Conservation (phyloP, 2,888 invertebrate genomes). For the Eucera pruinosa region DNA sequence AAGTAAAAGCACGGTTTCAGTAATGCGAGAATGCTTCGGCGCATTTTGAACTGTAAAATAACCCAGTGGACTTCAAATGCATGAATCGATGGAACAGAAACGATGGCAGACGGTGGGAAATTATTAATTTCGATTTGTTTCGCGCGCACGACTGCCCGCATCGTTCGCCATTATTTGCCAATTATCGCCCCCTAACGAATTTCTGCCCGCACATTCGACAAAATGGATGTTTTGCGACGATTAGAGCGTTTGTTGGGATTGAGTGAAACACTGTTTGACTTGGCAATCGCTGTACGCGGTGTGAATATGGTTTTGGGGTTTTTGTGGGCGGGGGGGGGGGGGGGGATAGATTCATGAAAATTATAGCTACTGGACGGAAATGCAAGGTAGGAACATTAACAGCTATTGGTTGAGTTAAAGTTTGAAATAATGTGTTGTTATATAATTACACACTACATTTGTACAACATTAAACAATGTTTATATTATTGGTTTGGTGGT, state of each 20-base stretch:
- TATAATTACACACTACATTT: too few relatives aligned
- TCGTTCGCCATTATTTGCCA: conserved; percentile 37
- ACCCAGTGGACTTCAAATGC: too few relatives aligned
- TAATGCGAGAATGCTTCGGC: too few relatives aligned
- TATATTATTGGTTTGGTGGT: too few relatives aligned
- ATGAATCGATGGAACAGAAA: too few relatives aligned
- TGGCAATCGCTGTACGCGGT: not conserved
- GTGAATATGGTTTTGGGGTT: conserved; percentile 2
- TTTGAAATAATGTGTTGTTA: not conserved
- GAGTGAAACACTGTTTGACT: conserved; percentile 10
- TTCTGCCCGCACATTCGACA: conserved; percentile 31
- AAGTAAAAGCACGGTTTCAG: too few relatives aligned
- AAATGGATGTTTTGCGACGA: conserved; percentile 27
- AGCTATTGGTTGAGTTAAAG: not conserved
- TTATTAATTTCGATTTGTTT: conserved; percentile 60
- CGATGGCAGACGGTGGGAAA: not conserved
- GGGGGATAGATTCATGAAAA: conserved; percentile 8
- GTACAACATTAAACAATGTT: too few relatives aligned
- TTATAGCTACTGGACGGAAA: not conserved
- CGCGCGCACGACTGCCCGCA: conserved; percentile 18
- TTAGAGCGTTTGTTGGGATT: conserved; percentile 12
- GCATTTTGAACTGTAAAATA: too few relatives aligned
- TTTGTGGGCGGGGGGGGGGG: not conserved
- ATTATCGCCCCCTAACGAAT: conserved; percentile 43
- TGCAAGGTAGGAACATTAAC: not conserved